These are phyloP conservation scores for Heterocephalus glaber DNA, from an alignment of 2,113 vertebrate species.

Conservation along the genomic window DNA sequence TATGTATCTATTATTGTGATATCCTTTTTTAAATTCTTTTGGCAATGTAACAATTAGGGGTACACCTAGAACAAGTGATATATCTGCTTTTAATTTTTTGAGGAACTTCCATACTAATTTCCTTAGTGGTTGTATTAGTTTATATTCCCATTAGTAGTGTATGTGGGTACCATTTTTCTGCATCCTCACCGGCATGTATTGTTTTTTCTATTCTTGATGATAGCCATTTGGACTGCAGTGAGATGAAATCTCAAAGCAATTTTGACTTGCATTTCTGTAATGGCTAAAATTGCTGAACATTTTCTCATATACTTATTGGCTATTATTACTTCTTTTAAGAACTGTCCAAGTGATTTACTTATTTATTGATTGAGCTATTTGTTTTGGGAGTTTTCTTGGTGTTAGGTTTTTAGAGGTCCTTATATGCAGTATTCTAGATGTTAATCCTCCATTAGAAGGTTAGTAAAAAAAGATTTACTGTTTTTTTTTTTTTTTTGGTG, in stretches of 20 bases:
- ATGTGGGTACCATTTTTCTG: background rate
- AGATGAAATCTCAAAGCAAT: background rate
- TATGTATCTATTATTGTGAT: background rate
- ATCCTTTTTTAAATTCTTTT: background rate
- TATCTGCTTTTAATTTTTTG: background rate
- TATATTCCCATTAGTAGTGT: background rate
- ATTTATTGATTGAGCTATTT: background rate
- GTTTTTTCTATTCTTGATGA: background rate
- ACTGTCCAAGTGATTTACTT: background rate
- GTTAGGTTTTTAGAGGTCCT: background rate
- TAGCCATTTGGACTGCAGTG: background rate
- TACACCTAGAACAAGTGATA: background rate
- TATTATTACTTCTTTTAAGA: background rate
- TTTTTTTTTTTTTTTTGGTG: too few species aligned
- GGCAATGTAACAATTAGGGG: background rate
- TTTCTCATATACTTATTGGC: background rate
- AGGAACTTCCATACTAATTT: background rate
- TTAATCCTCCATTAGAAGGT: background rate
- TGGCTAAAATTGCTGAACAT: background rate
- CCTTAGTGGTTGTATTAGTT: background rate
- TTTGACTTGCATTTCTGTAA: background rate
- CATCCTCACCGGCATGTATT: background rate
- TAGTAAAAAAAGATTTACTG: background rate
- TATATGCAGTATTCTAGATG: background rate
- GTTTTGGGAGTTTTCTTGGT: background rate